Evolutionary conservation across 2,888 invertebrate genomes (phyloP), one percentile per base, ranked within the genome.

Genomic region (Criorhina ranunculi): DNA sequence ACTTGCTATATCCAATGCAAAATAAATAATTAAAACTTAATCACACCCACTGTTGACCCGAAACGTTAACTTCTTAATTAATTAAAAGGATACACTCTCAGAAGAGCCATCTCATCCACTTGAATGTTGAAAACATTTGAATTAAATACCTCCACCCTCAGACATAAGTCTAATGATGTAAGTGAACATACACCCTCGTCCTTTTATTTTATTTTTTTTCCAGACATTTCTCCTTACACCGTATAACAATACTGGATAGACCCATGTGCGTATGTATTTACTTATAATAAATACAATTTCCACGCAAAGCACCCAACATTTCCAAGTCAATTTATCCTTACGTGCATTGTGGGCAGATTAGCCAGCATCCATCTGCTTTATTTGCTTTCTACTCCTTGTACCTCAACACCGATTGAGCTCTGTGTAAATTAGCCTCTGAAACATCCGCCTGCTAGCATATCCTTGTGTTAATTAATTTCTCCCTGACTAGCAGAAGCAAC

Each of bases 301-400:
- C 12, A 3, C 49, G 12, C 7, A 49, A 49, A 8, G 24, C n/a
- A 29, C 53, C 29, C 5, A 9, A 24, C 5, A 29, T 8, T n/a
- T 19, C n/a, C 24, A 8, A n/a, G 12, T 53, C 31, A 31, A 31
- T 53, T 12, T 53, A 31, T 51, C 31, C 31, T 51, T 24, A 29
- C 51, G 12, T 12, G 31, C 51, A 51, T 31, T 31, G 53, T 31
- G 31, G 53, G 53, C n/a, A 53, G 53, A 53, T 31, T 53, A 15
- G 12, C 5, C 8, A 9, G 31, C 9, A 31, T 53, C 53, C 53
- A 53, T 53, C 31, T 53, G 31, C 12, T 15, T 53, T 53, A 53
- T 31, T 31, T 31, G 31, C 53, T 31, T 6, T 12, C 12, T n/a
- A 7, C 12, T 6, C 31, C 51, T 7, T 4, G 4, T 24, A 24